Conservation (phyloP, 2,888 invertebrate genomes). For the Calliopum simillimum region DNA sequence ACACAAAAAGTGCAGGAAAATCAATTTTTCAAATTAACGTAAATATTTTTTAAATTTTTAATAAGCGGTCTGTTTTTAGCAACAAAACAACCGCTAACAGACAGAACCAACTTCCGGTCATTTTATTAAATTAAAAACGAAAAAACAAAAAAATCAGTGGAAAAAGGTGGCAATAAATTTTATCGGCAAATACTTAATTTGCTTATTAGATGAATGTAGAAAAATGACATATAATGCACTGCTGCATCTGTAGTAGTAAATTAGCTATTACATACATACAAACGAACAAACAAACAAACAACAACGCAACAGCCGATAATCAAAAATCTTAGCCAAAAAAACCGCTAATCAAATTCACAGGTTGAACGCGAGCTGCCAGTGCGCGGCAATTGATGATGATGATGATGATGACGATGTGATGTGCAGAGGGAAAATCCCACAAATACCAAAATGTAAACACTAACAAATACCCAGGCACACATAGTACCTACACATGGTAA, state of each 20-base stretch:
- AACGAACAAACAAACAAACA: not conserved
- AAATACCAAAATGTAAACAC: slow-evolving; percentile 16
- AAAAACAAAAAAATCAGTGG: not conserved
- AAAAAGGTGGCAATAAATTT: not conserved
- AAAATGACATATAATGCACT: slow-evolving; percentile 39
- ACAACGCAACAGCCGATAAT: slow-evolving; percentile 26
- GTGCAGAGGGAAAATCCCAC: slow-evolving; percentile 26
- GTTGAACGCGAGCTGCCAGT: slow-evolving; percentile 36
- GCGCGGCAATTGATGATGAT: slow-evolving; percentile 2
- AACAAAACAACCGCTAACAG: slow-evolving; percentile 45
- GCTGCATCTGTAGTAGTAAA: too few species aligned
- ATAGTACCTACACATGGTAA: slow-evolving; percentile 26
- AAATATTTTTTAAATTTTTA: slow-evolving; percentile 49
- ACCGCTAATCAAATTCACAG: slow-evolving; percentile 64
- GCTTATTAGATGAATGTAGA: slow-evolving; percentile 40
- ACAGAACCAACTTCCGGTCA: slow-evolving; percentile 43
- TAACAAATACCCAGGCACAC: slow-evolving; percentile 13
- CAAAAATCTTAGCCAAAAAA: slow-evolving; percentile 56
- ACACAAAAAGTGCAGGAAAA: slow-evolving; percentile 19
- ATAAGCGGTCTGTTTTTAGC: slow-evolving; percentile 53
- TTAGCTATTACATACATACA: slow-evolving; percentile 14
- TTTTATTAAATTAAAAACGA: slow-evolving; percentile 27
- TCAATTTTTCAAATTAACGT: slow-evolving; percentile 52
- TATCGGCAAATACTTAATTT: slow-evolving; percentile 35
- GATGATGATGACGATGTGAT: not conserved